Percentiles rank a stretch among this genome's conserved stretches.
These are phyloP conservation scores for Himantopus leucocephalus DNA, from an alignment of 2,113 vertebrate species.

Conservation along the genomic window DNA sequence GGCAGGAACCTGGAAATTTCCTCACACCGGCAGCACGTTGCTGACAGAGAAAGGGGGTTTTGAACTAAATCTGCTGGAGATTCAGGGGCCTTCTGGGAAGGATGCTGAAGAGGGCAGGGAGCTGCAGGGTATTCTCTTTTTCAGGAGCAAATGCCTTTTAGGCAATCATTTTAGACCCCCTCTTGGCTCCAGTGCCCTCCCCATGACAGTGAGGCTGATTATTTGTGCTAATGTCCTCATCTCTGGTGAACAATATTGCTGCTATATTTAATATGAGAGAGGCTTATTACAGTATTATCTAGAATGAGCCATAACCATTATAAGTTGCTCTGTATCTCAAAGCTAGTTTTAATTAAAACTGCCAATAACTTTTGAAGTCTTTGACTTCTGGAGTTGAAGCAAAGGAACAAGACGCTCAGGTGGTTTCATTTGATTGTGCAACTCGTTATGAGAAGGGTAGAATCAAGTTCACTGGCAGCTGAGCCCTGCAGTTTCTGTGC, in stretches of 20 bases:
- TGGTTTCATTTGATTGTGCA: not conserved
- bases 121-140: not conserved
- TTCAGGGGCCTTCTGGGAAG: not conserved
- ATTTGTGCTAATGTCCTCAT: constrained; percentile 19
- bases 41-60: not conserved
- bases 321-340: not conserved
- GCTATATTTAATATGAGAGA: constrained; percentile 26
- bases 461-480: not conserved
- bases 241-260: constrained; percentile 31
- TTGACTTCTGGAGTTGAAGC: constrained; percentile 11
- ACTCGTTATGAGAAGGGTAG: not conserved
- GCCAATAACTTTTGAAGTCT: constrained; percentile 2
- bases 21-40: not conserved
- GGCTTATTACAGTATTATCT: constrained; percentile 18
- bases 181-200: not conserved
- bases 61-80: not conserved
- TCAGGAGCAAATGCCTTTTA: not conserved
- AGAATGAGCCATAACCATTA: not conserved
- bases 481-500: not conserved
- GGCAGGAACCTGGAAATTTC: not conserved
- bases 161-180: not conserved
- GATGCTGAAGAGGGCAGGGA: not conserved
- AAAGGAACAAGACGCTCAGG: not conserved
- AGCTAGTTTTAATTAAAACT: constrained; percentile 45
- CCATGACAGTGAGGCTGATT: not conserved